phyloP scores from a whole-genome alignment of 2,888 invertebrate genomes.

The Hololepta plana region DNA sequence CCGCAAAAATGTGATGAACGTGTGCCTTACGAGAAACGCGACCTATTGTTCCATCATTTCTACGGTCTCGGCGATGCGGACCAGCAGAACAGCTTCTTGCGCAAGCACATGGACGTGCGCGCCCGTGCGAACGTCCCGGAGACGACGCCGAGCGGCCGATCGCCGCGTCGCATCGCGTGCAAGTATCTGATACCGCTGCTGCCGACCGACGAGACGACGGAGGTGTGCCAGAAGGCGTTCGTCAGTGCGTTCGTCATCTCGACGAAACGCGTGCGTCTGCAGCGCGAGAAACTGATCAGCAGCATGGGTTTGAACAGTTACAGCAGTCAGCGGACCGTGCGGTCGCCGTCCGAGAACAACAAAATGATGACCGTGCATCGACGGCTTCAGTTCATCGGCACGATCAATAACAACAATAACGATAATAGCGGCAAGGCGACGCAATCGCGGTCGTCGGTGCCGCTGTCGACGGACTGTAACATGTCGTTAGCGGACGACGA shows the following conservation, averaged over 20 bases:
- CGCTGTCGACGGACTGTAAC: constrained; percentile 4
- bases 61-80: constrained; percentile 31
- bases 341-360: constrained; percentile 11
- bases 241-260: constrained; percentile 35
- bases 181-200: constrained; percentile 30
- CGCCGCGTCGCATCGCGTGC: constrained; percentile 31
- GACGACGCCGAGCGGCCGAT: constrained; percentile 18
- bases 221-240: constrained; percentile 36
- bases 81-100: constrained; percentile 30
- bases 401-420: constrained; percentile 8
- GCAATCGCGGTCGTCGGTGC: constrained; percentile 5
- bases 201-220: constrained; percentile 20
- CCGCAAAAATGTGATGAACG: constrained; percentile 34
- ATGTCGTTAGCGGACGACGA: too few relatives aligned
- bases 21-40: constrained; percentile 27
- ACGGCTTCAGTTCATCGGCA: constrained; percentile 3
- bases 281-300: constrained; percentile 31
- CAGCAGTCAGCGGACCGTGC: constrained; percentile 18
- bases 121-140: constrained; percentile 25
- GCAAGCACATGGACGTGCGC: constrained; percentile 30
- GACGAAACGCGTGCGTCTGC: constrained; percentile 32
- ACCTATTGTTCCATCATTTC: constrained; percentile 30
- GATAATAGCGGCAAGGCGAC: constrained; percentile 8
- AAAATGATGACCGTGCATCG: constrained; percentile 3
- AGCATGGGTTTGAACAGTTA: constrained; percentile 27